Evolutionary conservation across 2,888 invertebrate genomes (phyloP), one percentile per base, ranked within the genome.

Genomic region (Erebia epiphron): DNA sequence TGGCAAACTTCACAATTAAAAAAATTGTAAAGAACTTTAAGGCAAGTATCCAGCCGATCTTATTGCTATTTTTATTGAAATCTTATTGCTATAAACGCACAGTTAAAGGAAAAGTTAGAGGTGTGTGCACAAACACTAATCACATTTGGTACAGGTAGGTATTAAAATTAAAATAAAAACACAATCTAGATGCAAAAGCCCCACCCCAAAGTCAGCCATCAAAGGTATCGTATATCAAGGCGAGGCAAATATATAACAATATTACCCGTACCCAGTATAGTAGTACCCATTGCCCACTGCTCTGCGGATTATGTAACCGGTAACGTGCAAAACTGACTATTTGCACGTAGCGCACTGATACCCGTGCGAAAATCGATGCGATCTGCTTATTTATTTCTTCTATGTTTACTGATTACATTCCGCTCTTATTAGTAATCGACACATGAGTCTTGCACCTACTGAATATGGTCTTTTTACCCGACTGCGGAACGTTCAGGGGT

Each of bases 241-340:
- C 70, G 69, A 72, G 67, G 72, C 71, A 70, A 72, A 76, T 70
- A 75, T 11, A 9, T 43, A 46, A 46, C 64, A 58, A 61, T 70
- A 62, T 72, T 70, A 74, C 69, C 68, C 75, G 18, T 54, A 69
- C 71, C 71, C 70, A 54, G 73, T 56, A 18, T 7, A 35, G 35
- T 35, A 35, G 7, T 5, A 35, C 35, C 35, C 35, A 35, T 1
- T 35, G 7, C 35, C n/a, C 54, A 72, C 65, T 70, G 74, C 72
- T 70, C 63, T 14, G 16, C 70, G 64, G 71, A 72, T 75, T 73
- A 73, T 74, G 69, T 72, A 74, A 72, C 73, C 67, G 8, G 62
- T 21, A 26, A 58, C 65, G 54, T 41, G 74, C 69, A 72, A 71
- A 73, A 72, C 73, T 71, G 72, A 70, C 74, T 69, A 61, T 62